Evolutionary conservation across 2,888 invertebrate genomes (phyloP).

Genomic region (Amblyjoppa proteus): DNA sequence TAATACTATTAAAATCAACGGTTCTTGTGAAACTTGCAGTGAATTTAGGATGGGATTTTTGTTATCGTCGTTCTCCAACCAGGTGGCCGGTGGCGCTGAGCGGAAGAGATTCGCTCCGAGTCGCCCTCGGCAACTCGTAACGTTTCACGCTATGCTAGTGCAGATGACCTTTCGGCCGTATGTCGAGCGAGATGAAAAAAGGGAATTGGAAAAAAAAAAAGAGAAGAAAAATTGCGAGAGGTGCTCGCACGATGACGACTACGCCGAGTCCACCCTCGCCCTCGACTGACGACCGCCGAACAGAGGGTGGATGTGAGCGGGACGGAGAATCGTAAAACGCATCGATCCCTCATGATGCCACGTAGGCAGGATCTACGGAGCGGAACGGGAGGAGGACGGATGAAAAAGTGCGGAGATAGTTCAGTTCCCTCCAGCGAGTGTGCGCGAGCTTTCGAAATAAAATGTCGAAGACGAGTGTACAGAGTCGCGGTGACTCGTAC

Average conservation of each 20-base stretch:
- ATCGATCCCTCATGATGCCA: constrained; percentile 26
- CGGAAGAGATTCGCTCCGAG: not conserved
- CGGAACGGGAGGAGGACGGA: not conserved
- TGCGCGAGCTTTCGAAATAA: constrained; percentile 15
- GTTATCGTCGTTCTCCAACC: not conserved
- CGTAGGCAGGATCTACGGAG: constrained; percentile 17
- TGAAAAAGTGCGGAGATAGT: constrained; percentile 14
- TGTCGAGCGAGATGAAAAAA: constrained; percentile 36
- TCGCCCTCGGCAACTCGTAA: constrained; percentile 5
- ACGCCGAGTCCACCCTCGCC: constrained; percentile 23
- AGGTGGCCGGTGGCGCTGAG: not conserved
- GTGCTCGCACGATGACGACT: constrained; percentile 34
- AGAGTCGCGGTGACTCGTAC: not conserved
- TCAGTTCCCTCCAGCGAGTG: constrained; percentile 16
- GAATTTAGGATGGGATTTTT: constrained; percentile 5
- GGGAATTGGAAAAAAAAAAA: not conserved
- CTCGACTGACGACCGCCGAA: constrained; percentile 14
- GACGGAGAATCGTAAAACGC: constrained; percentile 33
- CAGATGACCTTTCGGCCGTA: constrained; percentile 29
- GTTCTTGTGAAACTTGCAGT: not conserved
- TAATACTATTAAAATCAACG: not conserved
- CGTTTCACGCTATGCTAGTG: constrained; percentile 12
- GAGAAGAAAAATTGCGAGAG: constrained; percentile 29
- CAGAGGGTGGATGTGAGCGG: constrained; percentile 9
- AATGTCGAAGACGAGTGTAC: constrained; percentile 47